Evolutionary conservation across 2,797 vertebrate species (phyloP).

Genomic region (Lophotriccus pileatus): DNA sequence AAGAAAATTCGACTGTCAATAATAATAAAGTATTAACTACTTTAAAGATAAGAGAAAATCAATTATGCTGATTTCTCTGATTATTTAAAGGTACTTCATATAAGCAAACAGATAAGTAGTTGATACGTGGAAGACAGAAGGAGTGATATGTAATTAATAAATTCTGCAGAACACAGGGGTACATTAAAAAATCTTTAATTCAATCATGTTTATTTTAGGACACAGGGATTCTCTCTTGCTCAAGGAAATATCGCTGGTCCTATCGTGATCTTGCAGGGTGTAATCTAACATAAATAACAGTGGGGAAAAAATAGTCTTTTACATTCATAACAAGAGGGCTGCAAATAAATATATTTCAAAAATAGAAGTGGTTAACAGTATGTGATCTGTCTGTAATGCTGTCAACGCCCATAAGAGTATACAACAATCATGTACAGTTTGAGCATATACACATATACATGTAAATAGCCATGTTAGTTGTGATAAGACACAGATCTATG

Average conservation of each 20-base stretch:
- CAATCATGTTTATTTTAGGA: neutral
- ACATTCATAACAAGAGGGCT: neutral
- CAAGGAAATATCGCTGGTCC: neutral
- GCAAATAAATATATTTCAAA: constrained; percentile 44
- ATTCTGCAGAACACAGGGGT: neutral
- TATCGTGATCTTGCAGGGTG: neutral
- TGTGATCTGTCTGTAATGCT: neutral
- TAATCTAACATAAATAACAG: constrained; percentile 14
- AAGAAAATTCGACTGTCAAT: neutral
- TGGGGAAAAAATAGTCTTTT: neutral
- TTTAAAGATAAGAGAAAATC: neutral
- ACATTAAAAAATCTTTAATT: constrained; percentile 30
- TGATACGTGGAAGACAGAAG: neutral
- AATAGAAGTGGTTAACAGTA: neutral
- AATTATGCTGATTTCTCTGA: neutral
- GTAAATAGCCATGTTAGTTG: no score
- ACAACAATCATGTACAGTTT: neutral
- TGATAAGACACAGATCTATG: neutral
- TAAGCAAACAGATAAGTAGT: neutral
- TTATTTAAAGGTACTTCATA: neutral
- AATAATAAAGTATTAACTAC: neutral
- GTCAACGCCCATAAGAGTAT: neutral
- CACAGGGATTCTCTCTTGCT: neutral
- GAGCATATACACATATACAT: neutral
- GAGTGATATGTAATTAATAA: neutral